Conservation (phyloP, 2,113 vertebrate genomes). For the Zosterops borbonicus region DNA sequence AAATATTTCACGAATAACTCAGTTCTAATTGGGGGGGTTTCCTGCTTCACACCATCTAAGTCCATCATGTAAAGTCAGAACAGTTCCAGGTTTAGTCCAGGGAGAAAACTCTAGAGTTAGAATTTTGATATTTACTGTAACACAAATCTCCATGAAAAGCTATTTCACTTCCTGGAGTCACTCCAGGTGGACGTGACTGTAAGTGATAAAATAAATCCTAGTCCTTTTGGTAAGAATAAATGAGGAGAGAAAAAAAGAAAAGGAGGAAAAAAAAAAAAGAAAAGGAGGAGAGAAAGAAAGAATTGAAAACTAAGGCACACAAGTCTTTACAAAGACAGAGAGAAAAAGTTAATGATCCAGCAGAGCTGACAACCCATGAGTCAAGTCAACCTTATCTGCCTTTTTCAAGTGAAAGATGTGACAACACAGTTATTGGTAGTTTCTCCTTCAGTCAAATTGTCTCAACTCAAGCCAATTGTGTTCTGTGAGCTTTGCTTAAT, state of each 20-base stretch:
- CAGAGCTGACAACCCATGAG: not conserved
- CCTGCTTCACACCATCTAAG: not conserved
- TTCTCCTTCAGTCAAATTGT: not conserved
- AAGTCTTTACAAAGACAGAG: not conserved
- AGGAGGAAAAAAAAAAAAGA: no score
- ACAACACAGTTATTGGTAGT: not conserved
- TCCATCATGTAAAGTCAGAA: not conserved
- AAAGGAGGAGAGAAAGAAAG: rapidly evolving
- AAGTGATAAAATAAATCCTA: not conserved
- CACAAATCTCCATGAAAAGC: not conserved
- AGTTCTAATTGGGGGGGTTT: not conserved
- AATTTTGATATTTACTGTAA: not conserved
- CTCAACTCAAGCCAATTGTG: not conserved
- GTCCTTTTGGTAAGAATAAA: not conserved
- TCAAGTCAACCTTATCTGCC: not conserved
- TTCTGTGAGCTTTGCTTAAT: not conserved
- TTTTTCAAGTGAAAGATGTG: not conserved
- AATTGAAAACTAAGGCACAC: not conserved
- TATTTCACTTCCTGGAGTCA: not conserved
- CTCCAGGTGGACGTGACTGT: not conserved
- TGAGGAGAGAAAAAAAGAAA: rapidly evolving
- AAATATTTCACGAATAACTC: not conserved
- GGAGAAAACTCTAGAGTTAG: not conserved
- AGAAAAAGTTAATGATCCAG: not conserved
- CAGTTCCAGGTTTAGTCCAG: not conserved